Evolutionary conservation across 2,797 vertebrate species (phyloP).

Genomic region (Anniella stebbinsi): DNA sequence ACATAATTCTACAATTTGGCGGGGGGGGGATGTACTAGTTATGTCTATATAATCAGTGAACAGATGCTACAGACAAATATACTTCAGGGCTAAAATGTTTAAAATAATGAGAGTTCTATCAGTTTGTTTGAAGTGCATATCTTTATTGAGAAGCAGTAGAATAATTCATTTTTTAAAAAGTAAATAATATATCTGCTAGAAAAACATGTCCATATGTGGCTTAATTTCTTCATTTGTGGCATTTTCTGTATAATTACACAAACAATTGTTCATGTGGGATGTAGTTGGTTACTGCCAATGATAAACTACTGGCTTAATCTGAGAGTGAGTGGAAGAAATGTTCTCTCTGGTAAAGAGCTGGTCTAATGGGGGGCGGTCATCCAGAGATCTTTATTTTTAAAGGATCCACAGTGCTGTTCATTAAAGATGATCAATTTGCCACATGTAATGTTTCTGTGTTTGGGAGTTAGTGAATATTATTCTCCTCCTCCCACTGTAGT

Average conservation of each 20-base stretch:
- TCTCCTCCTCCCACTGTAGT: no score
- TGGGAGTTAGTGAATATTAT: no score
- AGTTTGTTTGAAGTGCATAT: background rate
- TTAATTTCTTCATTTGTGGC: constrained; percentile 29
- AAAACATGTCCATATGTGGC: background rate
- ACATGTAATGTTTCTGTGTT: no score
- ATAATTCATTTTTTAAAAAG: constrained; percentile 34
- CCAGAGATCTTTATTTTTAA: no score
- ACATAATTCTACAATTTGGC: background rate
- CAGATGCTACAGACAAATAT: no score
- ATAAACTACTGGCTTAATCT: constrained; percentile 42
- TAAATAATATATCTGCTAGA: constrained; percentile 21
- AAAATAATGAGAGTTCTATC: background rate
- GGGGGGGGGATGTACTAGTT: no score
- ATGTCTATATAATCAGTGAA: no score
- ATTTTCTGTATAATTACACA: constrained; percentile 42
- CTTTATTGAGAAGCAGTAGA: constrained; percentile 33
- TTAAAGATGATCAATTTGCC: no score
- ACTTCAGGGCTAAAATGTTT: background rate
- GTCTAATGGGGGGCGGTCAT: background rate
- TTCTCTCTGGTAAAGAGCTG: background rate
- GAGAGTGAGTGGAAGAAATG: constrained; percentile 40
- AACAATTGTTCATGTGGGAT: fast-evolving
- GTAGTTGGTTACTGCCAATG: background rate
- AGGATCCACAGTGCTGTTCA: no score